Evolutionary conservation across 2,888 invertebrate genomes (phyloP).

Genomic region (Crossocerus cetratus): DNA sequence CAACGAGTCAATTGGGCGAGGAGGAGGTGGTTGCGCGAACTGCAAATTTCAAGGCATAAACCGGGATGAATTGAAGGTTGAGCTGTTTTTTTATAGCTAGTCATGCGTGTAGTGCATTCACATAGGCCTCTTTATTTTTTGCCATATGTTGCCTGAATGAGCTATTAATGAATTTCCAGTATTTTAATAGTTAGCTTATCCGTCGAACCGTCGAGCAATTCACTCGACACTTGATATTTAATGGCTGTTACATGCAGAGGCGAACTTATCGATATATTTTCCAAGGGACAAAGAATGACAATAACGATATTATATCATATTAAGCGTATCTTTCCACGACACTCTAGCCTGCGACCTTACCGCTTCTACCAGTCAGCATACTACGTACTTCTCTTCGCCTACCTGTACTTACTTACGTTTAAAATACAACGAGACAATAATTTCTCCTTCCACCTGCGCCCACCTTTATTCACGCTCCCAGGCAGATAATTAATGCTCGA

Average conservation of each 20-base stretch:
- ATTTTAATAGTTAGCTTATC: slow-evolving; percentile 1
- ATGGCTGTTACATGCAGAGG: slow-evolving; percentile 2
- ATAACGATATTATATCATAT: slow-evolving; percentile 23
- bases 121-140: neutral
- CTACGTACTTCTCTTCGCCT: neutral
- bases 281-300: slow-evolving; percentile 30
- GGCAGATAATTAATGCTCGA: too few species aligned
- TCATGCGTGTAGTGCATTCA: too few species aligned
- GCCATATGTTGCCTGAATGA: neutral
- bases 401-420: slow-evolving; percentile 5
- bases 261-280: slow-evolving; percentile 20
- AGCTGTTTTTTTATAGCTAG: too few species aligned
- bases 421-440: slow-evolving; percentile 35
- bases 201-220: neutral
- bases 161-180: neutral
- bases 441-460: neutral
- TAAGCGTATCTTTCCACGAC: neutral
- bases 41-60: too few species aligned
- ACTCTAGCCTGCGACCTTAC: neutral
- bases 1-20: too few species aligned
- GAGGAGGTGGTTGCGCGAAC: too few species aligned
- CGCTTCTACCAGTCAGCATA: neutral
- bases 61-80: too few species aligned
- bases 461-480: too few species aligned
- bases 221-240: too few species aligned